A percentile compares a stretch with the other conserved stretches of the same genome.
Conservation (phyloP, 2,797 vertebrate genomes). For the Amniataba percoides region DNA sequence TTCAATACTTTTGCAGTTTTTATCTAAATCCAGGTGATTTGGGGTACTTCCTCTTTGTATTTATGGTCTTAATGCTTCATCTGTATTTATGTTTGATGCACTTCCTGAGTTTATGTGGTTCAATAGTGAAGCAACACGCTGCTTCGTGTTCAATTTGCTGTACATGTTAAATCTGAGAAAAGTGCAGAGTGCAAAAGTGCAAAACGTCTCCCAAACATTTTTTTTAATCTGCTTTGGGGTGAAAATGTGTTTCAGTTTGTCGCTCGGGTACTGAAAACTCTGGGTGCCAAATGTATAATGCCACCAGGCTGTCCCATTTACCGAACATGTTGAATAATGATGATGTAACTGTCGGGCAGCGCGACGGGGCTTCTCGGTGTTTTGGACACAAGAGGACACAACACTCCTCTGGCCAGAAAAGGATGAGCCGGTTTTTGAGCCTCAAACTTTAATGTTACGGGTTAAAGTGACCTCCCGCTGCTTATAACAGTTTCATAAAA, state of each 20-base stretch:
- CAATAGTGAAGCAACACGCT: background rate
- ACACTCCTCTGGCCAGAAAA: slow-evolving; percentile 1
- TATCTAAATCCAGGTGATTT: background rate
- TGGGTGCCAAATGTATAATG: slow-evolving; percentile 8
- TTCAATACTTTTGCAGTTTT: background rate
- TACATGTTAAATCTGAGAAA: background rate
- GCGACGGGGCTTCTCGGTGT: background rate
- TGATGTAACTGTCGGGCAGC: slow-evolving; percentile 14
- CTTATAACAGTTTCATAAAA: too few relatives aligned
- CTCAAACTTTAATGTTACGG: background rate
- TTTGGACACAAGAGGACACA: slow-evolving; percentile 20
- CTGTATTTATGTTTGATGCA: background rate
- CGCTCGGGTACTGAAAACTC: background rate
- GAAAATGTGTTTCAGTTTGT: slow-evolving; percentile 22
- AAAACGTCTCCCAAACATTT: background rate
- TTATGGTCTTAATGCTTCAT: background rate
- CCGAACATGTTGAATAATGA: slow-evolving; percentile 34
- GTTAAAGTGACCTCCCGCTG: background rate
- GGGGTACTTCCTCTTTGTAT: background rate
- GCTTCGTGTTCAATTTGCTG: background rate
- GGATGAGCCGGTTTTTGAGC: slow-evolving; percentile 24
- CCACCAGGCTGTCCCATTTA: slow-evolving; percentile 16
- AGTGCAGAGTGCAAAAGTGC: too few relatives aligned
- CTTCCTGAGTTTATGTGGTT: background rate
- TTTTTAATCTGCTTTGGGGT: slow-evolving; percentile 3